phyloP scores from a whole-genome alignment of 1,140 invertebrate genomes.

The Aphelenchoides fujianensis region DNA sequence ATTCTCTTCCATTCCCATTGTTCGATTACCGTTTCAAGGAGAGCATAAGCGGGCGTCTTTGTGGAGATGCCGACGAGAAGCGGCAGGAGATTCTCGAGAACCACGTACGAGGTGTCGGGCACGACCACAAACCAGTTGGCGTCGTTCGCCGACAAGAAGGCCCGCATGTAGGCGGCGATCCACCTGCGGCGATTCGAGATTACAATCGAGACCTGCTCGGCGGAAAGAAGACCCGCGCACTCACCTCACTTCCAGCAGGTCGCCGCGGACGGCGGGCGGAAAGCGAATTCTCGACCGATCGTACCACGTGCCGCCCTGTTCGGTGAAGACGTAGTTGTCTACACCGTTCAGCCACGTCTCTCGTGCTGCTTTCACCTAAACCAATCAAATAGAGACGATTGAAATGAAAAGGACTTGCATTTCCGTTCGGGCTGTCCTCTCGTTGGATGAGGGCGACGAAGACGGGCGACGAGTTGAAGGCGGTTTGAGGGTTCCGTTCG shows the following conservation, averaged over 20 bases:
- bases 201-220: not conserved
- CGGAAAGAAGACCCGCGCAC: not conserved
- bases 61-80: not conserved
- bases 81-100: not conserved
- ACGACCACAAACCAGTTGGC: conserved; percentile 9
- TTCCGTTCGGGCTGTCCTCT: not conserved
- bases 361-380: conserved; percentile 4
- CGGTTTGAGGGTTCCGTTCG: not conserved
- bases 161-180: not conserved
- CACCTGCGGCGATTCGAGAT: not conserved
- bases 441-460: conserved; percentile 9
- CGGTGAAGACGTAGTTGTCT: conserved; percentile 4
- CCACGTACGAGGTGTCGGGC: not conserved
- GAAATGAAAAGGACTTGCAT: not conserved
- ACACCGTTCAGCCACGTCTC: not conserved
- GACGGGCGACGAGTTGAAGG: not conserved
- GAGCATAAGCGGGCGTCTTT: not conserved
- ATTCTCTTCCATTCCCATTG: not conserved
- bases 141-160: not conserved
- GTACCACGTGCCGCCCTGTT: not conserved
- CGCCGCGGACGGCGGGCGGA: not conserved
- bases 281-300: not conserved
- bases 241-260: not conserved
- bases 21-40: conserved; percentile 1
- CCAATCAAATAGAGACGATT: not conserved